These are phyloP conservation scores for Tetragnatha montana DNA, from an alignment of 2,888 invertebrate genomes.

Conservation along the genomic window DNA sequence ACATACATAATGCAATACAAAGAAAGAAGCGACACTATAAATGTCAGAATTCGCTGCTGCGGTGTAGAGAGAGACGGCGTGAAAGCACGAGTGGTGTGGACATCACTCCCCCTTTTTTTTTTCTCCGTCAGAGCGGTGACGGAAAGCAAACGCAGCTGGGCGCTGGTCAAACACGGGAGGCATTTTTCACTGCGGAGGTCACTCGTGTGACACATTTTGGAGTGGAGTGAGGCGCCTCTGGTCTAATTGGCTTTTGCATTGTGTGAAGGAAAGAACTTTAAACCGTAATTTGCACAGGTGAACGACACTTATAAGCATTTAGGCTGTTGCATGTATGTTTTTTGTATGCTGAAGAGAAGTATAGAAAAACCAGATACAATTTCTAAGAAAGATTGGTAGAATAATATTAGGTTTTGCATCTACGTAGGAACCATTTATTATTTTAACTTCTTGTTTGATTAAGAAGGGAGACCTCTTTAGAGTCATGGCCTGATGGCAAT, in stretches of 20 bases:
- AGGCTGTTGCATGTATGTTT: no score
- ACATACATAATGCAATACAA: no score
- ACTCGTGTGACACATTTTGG: neutral
- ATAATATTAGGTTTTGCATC: no score
- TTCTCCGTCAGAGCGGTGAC: neutral
- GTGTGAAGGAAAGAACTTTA: no score
- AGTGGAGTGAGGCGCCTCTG: neutral
- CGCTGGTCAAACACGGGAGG: neutral
- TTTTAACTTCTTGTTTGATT: no score
- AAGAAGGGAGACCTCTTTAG: no score
- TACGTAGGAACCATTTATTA: no score
- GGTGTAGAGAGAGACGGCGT: neutral
- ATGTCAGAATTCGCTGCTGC: neutral
- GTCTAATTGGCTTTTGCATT: no score
- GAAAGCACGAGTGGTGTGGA: neutral
- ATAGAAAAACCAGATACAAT: no score
- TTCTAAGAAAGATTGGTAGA: no score
- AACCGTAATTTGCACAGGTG: neutral
- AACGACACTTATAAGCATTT: neutral
- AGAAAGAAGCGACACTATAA: neutral
- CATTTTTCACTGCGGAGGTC: neutral
- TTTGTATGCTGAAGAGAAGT: no score
- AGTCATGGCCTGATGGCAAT: no score
- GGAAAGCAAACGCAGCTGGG: slow-evolving; percentile 1
- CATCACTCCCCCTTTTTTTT: neutral